Evolutionary conservation across 2,888 invertebrate species (phyloP).

Genomic region (Rhagonycha lutea): DNA sequence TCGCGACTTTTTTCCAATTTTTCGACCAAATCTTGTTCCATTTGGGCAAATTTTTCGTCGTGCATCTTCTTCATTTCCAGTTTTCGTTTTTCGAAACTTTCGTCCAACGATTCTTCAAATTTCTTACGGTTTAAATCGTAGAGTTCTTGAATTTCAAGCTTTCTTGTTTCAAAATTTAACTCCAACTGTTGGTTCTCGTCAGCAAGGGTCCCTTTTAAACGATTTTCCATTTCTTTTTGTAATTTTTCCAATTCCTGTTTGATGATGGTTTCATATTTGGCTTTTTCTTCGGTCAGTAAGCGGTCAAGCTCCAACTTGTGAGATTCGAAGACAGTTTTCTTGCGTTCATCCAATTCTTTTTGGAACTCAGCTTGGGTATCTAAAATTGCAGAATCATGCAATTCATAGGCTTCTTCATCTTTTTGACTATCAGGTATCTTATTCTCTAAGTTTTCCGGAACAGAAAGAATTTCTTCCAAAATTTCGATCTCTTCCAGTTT

Average conservation of each 20-base stretch:
- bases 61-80: conserved; percentile 57
- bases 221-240: conserved; percentile 58
- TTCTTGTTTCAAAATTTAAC: conserved; percentile 57
- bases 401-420: background rate
- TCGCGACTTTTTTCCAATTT: conserved; percentile 56
- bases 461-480: background rate
- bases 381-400: background rate
- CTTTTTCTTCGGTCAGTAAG: conserved; percentile 54
- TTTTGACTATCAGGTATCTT: background rate
- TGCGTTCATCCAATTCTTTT: conserved; percentile 51
- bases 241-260: conserved; percentile 57
- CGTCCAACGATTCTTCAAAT: conserved; percentile 50
- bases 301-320: conserved; percentile 59
- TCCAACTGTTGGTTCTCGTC: conserved; percentile 51
- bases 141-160: conserved; percentile 48
- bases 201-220: conserved; percentile 47
- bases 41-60: conserved; percentile 57
- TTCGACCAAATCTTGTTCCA: conserved; percentile 60
- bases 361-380: conserved; percentile 43
- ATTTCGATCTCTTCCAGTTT: background rate
- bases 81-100: conserved; percentile 47
- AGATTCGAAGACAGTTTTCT: conserved; percentile 49
- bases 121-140: conserved; percentile 42
- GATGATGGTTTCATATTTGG: conserved; percentile 46
- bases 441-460: background rate